Evolutionary conservation across 2,113 vertebrate genomes (phyloP), one percentile per base, ranked within the genome.

Genomic region (Lates calcarifer): DNA sequence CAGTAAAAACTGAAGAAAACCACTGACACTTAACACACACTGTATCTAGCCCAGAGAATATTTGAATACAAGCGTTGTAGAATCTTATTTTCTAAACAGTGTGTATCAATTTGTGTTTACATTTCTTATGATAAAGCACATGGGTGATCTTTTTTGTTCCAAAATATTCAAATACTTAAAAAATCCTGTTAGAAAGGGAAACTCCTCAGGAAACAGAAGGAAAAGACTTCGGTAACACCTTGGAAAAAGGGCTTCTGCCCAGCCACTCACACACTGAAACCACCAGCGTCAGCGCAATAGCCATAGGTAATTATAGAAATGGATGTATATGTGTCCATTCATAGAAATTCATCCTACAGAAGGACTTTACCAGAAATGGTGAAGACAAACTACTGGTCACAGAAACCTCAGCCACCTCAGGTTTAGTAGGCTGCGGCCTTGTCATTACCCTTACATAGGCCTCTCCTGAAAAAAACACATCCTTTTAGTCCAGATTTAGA

Each of bases 351-450:
- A 64, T 75, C 63, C 24, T 43, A 49, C 29, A 64, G 45, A 82
- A 77, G 78, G 49, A 63, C 58, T 83, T 83, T 28, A 45, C 29
- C 26, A 83, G 51, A 61, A 53, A 31, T 20, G 1, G 28, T 47
- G 35, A 67, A 60, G 61, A 81, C 45, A 39, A 70, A 58, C 6
- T 45, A 65, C 60, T 33, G 58, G 67, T 83, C 65, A 39, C 18
- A 56, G 58, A 72, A 80, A 85, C 60, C 73, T 71, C 65, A 83
- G 55, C 60, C 51, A 75, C 58, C 68, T 83, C 69, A 61, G 51
- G 53, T 79, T 85, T 76, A 49, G 55, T 60, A 37, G 31, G 69
- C 75, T 53, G 11, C 29, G 67, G 74, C 77, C 77, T 87, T 68
- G 71, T 85, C 75, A 79, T 82, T 71, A 84, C 66, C 35, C 68